Evolutionary conservation across 2,797 vertebrate species (phyloP).

Genomic region (Perdix hodgsoniae): DNA sequence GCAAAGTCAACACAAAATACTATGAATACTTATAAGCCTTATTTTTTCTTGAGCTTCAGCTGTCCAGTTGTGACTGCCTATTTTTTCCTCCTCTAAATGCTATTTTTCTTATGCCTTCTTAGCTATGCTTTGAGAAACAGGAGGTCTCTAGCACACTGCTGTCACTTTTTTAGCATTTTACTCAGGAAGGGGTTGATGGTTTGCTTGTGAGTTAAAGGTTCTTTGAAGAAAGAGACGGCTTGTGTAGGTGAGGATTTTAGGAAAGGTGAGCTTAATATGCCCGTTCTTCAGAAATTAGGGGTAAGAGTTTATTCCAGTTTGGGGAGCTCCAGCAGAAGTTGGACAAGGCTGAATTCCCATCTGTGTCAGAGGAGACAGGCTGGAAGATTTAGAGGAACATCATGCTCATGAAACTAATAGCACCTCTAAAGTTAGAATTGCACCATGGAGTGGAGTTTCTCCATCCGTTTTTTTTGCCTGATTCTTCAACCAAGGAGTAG

Average conservation of each 20-base stretch:
- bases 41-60: not conserved
- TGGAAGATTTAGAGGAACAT: not conserved
- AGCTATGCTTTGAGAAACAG: not conserved
- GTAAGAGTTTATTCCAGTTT: not conserved
- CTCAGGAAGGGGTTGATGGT: not conserved
- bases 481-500: not conserved
- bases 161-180: not conserved
- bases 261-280: not conserved
- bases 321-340: not conserved
- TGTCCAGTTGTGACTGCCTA: not conserved
- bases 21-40: not conserved
- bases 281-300: not conserved
- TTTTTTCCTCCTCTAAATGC: not conserved
- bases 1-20: not conserved
- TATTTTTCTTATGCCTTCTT: not conserved
- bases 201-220: not conserved
- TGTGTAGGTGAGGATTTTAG: not conserved
- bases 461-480: not conserved
- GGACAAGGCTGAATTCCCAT: not conserved
- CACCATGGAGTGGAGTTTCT: not conserved
- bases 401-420: not conserved
- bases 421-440: not conserved
- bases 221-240: not conserved
- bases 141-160: not conserved
- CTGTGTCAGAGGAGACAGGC: not conserved